Base-by-base conservation (phyloP, 2,113 vertebrate genomes). In the Lepidothrix coronata region DNA sequence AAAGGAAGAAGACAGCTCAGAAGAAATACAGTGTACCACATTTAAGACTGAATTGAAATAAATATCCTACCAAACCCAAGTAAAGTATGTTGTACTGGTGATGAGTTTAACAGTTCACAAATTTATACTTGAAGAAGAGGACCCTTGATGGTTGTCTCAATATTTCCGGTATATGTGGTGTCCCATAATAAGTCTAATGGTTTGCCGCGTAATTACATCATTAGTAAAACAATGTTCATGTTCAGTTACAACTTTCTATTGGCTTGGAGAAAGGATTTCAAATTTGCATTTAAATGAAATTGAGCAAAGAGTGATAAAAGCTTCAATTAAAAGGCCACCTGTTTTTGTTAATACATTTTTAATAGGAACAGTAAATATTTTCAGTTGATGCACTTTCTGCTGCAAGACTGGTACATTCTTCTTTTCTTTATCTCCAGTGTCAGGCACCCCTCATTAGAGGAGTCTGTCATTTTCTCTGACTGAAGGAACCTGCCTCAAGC, bases 221-320 rank as follows among this genome's bases (percentile, higher is more conserved):
- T 97, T 97, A 95, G 68, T 89, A 96, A 96, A 97, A 37, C 30
- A 81, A 58, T 67, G 58, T 37, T 93, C 88, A 41, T 88, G 76
- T 90, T 97, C 89, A 81, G 61, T 93, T 98, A 96, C 85, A 94
- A 95, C 97, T 97, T 98, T 97, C 95, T 94, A 89, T 97, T 97
- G 96, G 96, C 85, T 98, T 94, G 96, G 86, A 97, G 89, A 92
- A 97, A 96, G 90, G 79, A 97, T 97, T 98, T 97, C 85, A 95
- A 95, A 98, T 98, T 98, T 98, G 95, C 98, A 98, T 98, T 98
- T 98, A 97, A 98, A 98, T 98, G 79, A 72, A 95, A 97, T 97
- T 93, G 90, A 97, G 59, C 82, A 85, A 95, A 97, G 94, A 97
- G 91, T 97, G 96, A 98, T 97, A 98, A 97, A 97, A 88, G 89